phyloP scores from a whole-genome alignment of 1,140 invertebrate species.

The Aethina tumida region DNA sequence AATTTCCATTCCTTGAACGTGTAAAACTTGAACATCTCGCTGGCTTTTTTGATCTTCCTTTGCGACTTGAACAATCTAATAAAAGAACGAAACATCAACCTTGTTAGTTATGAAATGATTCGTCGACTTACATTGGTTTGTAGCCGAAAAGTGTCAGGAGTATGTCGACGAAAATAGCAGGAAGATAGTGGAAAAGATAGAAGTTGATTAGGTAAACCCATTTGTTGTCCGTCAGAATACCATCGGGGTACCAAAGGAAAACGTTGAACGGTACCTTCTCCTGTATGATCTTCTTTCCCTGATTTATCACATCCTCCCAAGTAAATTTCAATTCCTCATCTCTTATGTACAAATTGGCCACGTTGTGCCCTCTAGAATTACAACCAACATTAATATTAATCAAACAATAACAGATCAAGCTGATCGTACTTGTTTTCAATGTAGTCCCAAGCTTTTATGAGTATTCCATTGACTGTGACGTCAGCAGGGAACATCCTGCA shows the following conservation, averaged over 20 bases:
- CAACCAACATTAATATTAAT: too few species aligned
- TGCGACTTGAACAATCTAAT: neutral
- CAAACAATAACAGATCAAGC: too few species aligned
- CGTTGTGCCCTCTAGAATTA: too few species aligned
- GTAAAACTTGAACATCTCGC: neutral
- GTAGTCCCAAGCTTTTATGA: too few species aligned
- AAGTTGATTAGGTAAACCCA: neutral
- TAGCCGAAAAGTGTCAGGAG: conserved; percentile 63
- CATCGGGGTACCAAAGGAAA: conserved; percentile 1
- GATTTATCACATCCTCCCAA: conserved; percentile 53
- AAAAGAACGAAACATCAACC: neutral
- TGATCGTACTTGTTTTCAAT: too few species aligned
- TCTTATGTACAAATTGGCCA: too few species aligned
- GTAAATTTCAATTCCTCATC: conserved; percentile 63
- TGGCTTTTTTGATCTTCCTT: neutral
- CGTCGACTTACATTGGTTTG: conserved; percentile 59
- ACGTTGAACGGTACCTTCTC: neutral
- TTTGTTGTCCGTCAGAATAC: neutral
- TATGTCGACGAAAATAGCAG: conserved; percentile 65
- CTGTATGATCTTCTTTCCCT: neutral
- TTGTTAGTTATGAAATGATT: neutral
- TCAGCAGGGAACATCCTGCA: too few species aligned
- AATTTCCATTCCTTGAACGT: neutral
- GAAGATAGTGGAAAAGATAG: conserved; percentile 44
- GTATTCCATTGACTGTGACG: too few species aligned